Base-by-base conservation (phyloP, 2,888 invertebrate genomes). In the Drosophila cognata region DNA sequence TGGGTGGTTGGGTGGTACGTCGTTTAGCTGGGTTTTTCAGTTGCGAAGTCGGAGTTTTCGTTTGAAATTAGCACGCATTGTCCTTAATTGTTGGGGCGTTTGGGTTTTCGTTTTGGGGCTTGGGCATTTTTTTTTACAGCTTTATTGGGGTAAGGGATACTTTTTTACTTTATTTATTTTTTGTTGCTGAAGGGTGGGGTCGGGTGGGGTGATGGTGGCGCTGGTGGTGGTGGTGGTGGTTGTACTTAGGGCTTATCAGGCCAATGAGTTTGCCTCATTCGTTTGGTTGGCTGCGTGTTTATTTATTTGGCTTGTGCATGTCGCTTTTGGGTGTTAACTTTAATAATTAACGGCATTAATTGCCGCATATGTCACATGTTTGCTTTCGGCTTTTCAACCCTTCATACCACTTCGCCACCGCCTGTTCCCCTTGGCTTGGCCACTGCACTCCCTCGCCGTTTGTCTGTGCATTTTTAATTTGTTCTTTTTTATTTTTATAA, bases 231-330 rank as follows among this genome's bases (percentile, higher is more conserved):
- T 4, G 53, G 18, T 21, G 21, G 38, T 29, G 52, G 43, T 11
- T 16, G 46, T 46, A 28, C 56, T 55, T 52, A 77, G 53, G 43
- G 53, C 28, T 46, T 63, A 58, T 56, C 84, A 55, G 81, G 74
- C 81, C 87, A 72, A 82, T 73, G 80, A 74, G 74, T 84, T 75
- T 55, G 61, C 60, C 68, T 63, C 58, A 48, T 59, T 69, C 70
- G 41, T 31, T 67, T 70, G 63, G 63, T 60, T 56, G 76, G 76
- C 84, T 89, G 89, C 89, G 86, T 89, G 83, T 85, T 87, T 87
- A 87, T 87, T 90, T 90, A 90, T 87, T 87, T 87, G 87, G 88
- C 90, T 90, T 88, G 90, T 86, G 87, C 87, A 90, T 87, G 87
- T 86, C 90, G 89, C 86, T 90, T 90, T 86, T 90, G 87, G 87